Conservation (phyloP, 1,140 invertebrate species). For the Drosophila repleta region DNA sequence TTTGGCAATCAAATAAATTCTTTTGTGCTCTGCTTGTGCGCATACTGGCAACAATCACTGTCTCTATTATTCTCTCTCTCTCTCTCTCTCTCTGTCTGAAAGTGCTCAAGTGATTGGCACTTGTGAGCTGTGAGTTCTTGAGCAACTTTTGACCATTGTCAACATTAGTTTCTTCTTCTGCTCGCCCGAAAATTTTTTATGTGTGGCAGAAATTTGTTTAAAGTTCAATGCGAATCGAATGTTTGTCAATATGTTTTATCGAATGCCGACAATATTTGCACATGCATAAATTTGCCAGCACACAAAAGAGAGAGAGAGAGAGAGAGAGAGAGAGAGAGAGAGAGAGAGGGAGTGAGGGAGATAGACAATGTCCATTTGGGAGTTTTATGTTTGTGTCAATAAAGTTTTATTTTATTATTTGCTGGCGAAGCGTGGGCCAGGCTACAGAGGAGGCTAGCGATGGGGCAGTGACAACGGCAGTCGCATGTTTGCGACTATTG, state of each 20-base stretch:
- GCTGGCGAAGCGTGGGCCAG: too few species aligned
- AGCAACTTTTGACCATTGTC: constrained; percentile 30
- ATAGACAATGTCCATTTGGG: constrained; percentile 59
- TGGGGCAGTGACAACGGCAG: constrained; percentile 40
- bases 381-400: constrained; percentile 79
- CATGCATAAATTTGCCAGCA: constrained; percentile 75
- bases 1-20: neutral
- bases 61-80: neutral
- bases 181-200: constrained; percentile 14
- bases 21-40: neutral
- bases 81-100: too few species aligned
- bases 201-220: constrained; percentile 63
- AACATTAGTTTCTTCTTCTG: neutral
- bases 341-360: neutral
- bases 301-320: neutral
- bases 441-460: too few species aligned
- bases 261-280: constrained; percentile 77
- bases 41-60: constrained; percentile 8
- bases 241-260: constrained; percentile 81
- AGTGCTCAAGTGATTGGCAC: constrained; percentile 35
- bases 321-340: neutral
- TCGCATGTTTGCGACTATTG: constrained; percentile 70
- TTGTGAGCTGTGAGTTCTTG: constrained; percentile 20
- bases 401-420: constrained; percentile 81
- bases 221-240: constrained; percentile 66